These are phyloP conservation scores for Coryphaenoides rupestris DNA, from an alignment of 2,113 vertebrate genomes.

Conservation along the genomic window DNA sequence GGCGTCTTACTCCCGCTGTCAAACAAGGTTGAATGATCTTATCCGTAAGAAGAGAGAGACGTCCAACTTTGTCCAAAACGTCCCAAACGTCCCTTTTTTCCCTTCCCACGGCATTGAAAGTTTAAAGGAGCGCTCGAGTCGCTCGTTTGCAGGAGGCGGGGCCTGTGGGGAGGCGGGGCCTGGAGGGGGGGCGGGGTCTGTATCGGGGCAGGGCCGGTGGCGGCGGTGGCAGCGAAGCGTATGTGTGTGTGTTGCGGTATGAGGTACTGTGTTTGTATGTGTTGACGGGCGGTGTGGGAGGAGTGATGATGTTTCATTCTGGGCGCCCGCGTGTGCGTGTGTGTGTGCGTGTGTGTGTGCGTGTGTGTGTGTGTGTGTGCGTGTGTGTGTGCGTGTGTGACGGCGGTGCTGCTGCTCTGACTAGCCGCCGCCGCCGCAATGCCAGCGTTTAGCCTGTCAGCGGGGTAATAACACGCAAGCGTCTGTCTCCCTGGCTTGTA, in stretches of 20 bases:
- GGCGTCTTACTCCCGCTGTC: constrained; percentile 38
- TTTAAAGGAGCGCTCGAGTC: no score
- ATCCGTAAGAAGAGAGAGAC: no score
- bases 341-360: constrained; percentile 23
- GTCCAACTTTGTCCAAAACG: constrained; percentile 25
- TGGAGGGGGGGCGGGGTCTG: no score
- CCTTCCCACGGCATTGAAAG: no score
- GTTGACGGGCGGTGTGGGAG: constrained; percentile 2
- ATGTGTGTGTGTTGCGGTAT: constrained; percentile 8
- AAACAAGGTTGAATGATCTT: constrained; percentile 53
- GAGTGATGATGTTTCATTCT: constrained; percentile 50
- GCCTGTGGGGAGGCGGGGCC: no score
- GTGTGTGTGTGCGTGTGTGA: constrained; percentile 11
- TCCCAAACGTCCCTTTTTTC: constrained; percentile 21
- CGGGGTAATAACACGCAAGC: constrained; percentile 12
- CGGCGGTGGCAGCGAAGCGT: no score
- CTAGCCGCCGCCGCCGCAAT: no score
- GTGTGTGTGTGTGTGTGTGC: constrained; percentile 18
- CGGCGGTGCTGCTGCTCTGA: background rate
- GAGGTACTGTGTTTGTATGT: constrained; percentile 25
- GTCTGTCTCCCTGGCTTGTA: background rate
- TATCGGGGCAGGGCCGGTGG: background rate
- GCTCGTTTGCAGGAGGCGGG: no score
- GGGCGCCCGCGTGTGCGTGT: constrained; percentile 20
- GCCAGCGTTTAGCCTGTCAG: constrained; percentile 15